Conservation (phyloP, 2,113 vertebrate genomes). For the Meriones unguiculatus region DNA sequence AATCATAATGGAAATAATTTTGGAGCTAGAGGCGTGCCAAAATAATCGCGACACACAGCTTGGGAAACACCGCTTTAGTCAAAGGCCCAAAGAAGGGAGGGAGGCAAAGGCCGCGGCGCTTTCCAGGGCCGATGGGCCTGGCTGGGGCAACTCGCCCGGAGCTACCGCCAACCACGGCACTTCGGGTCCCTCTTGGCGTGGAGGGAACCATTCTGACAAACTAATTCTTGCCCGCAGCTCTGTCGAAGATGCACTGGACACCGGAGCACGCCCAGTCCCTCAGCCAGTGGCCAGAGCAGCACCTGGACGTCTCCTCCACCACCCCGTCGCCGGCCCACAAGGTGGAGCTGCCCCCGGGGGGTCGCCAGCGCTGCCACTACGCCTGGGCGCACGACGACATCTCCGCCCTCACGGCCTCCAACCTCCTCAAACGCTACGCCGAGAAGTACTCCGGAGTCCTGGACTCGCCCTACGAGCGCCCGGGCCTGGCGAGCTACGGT, state of each 20-base stretch:
- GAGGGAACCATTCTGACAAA: not conserved
- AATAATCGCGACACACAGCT: not conserved
- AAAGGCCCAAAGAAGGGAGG: not conserved
- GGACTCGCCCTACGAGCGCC: constrained; percentile 94
- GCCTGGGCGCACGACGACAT: constrained; percentile 99
- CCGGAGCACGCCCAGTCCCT: constrained; percentile 99
- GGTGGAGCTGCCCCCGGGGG: constrained; percentile 91
- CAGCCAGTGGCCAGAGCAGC: constrained; percentile 99
- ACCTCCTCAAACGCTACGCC: constrained; percentile 97
- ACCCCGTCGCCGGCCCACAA: constrained; percentile 98
- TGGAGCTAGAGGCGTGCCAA: not conserved
- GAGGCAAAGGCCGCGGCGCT: not conserved
- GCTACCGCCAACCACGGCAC: not conserved
- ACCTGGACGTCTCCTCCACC: constrained; percentile 98
- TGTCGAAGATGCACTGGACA: constrained; percentile 99
- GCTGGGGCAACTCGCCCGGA: not conserved
- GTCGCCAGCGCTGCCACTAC: constrained; percentile 93
- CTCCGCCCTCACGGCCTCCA: constrained; percentile 97
- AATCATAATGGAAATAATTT: not conserved
- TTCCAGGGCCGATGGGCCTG: not conserved
- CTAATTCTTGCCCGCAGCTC: constrained; percentile 74
- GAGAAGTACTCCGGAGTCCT: constrained; percentile 97
- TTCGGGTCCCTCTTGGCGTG: not conserved
- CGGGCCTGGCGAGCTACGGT: constrained; percentile 87
- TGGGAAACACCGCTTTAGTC: not conserved